phyloP scores from a whole-genome alignment of 1,140 invertebrate genomes.

The Portunus trituberculatus region DNA sequence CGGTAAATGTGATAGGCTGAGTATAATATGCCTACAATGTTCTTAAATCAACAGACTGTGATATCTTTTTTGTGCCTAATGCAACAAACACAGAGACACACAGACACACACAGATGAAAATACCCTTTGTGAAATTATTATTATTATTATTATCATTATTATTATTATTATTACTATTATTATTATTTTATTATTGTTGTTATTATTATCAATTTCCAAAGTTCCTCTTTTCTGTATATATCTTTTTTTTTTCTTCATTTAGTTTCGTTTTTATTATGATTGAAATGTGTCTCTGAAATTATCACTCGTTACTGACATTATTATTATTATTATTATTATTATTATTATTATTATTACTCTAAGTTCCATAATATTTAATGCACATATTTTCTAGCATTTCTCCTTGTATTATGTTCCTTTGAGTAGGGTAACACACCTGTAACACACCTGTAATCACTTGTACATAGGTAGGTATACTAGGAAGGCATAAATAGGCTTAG shows the following conservation, averaged over 20 bases:
- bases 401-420: too few species aligned
- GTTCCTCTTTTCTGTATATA: not conserved
- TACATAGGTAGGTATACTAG: too few species aligned
- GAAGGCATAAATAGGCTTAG: too few species aligned
- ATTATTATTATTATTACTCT: too few species aligned
- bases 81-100: not conserved
- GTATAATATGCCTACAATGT: not conserved
- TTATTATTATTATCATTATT: not conserved
- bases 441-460: too few species aligned
- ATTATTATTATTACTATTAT: not conserved
- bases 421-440: too few species aligned
- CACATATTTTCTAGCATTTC: too few species aligned
- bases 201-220: not conserved
- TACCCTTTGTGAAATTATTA: not conserved
- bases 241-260: not conserved
- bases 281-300: too few species aligned
- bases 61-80: slow-evolving; percentile 71
- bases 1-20: slow-evolving; percentile 82
- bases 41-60: slow-evolving; percentile 65
- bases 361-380: too few species aligned
- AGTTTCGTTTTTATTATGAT: not conserved
- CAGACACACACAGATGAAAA: not conserved
- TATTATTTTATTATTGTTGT: not conserved
- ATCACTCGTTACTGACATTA: too few species aligned
- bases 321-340: too few species aligned